phyloP scores from a whole-genome alignment of 2,888 invertebrate species.

The Dynastes tityus region DNA sequence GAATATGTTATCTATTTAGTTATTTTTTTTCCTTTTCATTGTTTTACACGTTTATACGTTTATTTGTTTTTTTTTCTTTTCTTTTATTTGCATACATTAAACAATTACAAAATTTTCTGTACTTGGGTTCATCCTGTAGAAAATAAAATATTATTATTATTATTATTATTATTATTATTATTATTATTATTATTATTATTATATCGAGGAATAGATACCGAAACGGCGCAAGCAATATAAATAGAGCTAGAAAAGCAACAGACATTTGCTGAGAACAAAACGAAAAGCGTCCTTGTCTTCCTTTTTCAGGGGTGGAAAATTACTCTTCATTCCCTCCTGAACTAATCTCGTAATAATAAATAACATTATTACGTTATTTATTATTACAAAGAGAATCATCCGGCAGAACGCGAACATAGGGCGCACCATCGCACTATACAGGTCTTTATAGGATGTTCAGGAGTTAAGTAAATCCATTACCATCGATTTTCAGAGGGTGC shows the following conservation, averaged over 20 bases:
- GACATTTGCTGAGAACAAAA: neutral
- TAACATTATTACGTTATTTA: constrained; percentile 45
- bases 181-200: too few relatives aligned
- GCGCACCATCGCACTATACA: constrained; percentile 4
- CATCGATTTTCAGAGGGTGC: constrained; percentile 35
- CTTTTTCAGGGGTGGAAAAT: neutral
- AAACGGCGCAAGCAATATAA: neutral
- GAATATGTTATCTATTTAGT: too few relatives aligned
- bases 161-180: too few relatives aligned
- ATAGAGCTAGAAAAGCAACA: constrained; percentile 27
- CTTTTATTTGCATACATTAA: too few relatives aligned
- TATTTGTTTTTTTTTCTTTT: too few relatives aligned
- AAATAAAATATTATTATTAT: too few relatives aligned
- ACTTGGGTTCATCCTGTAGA: too few relatives aligned
- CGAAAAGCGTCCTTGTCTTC: constrained; percentile 6
- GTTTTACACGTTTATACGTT: too few relatives aligned
- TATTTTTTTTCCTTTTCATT: too few relatives aligned
- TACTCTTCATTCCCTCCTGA: constrained; percentile 25
- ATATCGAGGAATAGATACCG: too few relatives aligned
- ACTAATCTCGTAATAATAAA: constrained; percentile 44
- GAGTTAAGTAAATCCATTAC: constrained; percentile 44
- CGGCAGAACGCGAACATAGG: constrained; percentile 5
- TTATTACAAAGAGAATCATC: constrained; percentile 39
- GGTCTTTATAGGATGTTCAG: constrained; percentile 42
- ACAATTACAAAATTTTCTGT: too few relatives aligned